These are phyloP conservation scores for Danio aesculapii DNA, from an alignment of 2,797 vertebrate genomes.

Conservation along the genomic window DNA sequence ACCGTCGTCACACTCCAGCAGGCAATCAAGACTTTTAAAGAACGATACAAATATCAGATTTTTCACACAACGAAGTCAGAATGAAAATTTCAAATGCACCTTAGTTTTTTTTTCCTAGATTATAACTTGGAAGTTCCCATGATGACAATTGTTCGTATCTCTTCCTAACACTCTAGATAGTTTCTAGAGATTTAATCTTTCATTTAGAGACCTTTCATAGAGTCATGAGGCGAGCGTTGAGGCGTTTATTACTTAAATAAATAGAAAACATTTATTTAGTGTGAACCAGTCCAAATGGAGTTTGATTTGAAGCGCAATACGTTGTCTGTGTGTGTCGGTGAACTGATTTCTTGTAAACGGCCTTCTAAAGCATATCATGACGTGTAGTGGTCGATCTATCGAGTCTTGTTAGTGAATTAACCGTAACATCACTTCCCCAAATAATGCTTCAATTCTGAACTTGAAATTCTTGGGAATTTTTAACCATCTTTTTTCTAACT, in stretches of 20 bases:
- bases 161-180: neutral
- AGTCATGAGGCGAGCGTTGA: constrained; percentile 69
- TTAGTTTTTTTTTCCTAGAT: constrained; percentile 50
- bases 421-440: constrained; percentile 64
- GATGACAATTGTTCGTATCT: neutral
- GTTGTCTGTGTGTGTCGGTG: constrained; percentile 72
- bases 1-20: constrained; percentile 30
- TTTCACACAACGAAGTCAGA: constrained; percentile 15
- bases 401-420: constrained; percentile 48
- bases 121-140: constrained; percentile 15
- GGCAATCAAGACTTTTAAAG: constrained; percentile 42
- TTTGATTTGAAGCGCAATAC: constrained; percentile 69
- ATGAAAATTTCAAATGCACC: constrained; percentile 55
- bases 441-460: constrained; percentile 63
- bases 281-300: constrained; percentile 69
- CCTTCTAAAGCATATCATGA: constrained; percentile 74
- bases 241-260: constrained; percentile 65
- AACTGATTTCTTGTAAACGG: constrained; percentile 72
- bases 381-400: constrained; percentile 68
- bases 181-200: constrained; percentile 7
- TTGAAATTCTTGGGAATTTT: constrained; percentile 69
- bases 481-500: constrained; percentile 78
- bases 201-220: constrained; percentile 36
- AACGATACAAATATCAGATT: constrained; percentile 27
- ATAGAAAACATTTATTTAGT: constrained; percentile 72